These are phyloP conservation scores for Melanotaenia trifasciata DNA, from an alignment of 2,797 vertebrate genomes.

Conservation along the genomic window DNA sequence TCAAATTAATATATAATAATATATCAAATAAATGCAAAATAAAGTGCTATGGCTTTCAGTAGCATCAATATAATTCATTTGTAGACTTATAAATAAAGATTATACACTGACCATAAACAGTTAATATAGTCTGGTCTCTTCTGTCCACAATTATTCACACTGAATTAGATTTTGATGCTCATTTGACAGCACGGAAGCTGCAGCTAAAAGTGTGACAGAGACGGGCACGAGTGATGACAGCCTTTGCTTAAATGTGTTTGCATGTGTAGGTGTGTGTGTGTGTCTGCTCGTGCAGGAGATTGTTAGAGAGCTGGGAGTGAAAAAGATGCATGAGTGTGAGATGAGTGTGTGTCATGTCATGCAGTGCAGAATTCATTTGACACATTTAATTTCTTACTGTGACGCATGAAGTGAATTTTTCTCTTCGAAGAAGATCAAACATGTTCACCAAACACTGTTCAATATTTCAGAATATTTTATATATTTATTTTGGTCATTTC, in stretches of 20 bases:
- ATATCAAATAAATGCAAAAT: background rate
- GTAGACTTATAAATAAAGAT: too few species aligned
- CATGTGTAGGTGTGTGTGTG: background rate
- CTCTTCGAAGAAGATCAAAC: conserved; percentile 1
- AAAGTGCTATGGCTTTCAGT: too few species aligned
- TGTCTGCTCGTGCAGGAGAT: conserved; percentile 1
- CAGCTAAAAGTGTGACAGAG: conserved; percentile 29
- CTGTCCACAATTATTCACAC: conserved; percentile 7
- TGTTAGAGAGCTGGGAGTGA: background rate
- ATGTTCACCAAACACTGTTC: background rate
- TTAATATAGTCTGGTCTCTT: background rate
- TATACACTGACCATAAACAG: too few species aligned
- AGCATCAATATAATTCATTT: too few species aligned
- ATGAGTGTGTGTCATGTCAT: conserved; percentile 24
- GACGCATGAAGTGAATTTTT: conserved; percentile 23
- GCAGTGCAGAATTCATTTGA: conserved; percentile 45
- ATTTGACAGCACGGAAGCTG: conserved; percentile 45
- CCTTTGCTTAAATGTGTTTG: background rate
- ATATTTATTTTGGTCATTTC: background rate
- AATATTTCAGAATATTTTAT: background rate
- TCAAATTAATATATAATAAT: background rate
- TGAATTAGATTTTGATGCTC: conserved; percentile 18
- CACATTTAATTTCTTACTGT: conserved; percentile 39
- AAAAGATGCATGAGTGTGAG: background rate
- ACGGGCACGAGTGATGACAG: background rate